phyloP scores from a whole-genome alignment of 2,797 vertebrate species.

The Tiaroga cobitis region DNA sequence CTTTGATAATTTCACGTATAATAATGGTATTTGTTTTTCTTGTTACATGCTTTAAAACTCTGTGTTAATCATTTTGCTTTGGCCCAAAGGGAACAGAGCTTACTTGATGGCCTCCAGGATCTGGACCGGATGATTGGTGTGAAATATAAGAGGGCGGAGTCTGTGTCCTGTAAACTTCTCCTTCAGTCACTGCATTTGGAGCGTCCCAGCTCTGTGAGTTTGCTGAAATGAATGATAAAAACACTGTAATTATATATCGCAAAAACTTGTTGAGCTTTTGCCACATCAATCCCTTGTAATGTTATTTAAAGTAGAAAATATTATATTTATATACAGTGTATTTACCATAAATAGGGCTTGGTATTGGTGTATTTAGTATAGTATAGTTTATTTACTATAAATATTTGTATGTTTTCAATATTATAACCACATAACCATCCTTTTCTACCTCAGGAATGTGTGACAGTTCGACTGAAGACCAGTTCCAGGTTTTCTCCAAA shows the following conservation, averaged over 20 bases:
- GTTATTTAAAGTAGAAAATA: neutral
- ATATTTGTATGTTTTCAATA: neutral
- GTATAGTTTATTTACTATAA: neutral
- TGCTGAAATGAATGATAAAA: neutral
- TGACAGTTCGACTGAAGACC: slow-evolving; percentile 59
- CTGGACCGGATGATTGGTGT: slow-evolving; percentile 79
- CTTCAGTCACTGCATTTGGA: slow-evolving; percentile 72
- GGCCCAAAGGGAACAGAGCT: slow-evolving; percentile 60
- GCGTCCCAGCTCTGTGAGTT: slow-evolving; percentile 68
- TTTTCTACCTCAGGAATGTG: slow-evolving; percentile 65
- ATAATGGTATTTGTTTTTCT: neutral
- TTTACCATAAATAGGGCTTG: neutral
- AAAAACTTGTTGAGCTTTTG: neutral
- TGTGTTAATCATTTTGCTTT: slow-evolving; percentile 43
- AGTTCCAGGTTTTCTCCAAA: slow-evolving; percentile 71
- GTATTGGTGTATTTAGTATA: neutral
- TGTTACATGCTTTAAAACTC: neutral
- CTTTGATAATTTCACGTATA: neutral
- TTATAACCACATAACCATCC: neutral
- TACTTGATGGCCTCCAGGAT: slow-evolving; percentile 78
- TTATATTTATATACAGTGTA: neutral
- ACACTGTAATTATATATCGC: neutral
- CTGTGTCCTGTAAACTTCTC: slow-evolving; percentile 71
- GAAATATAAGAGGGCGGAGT: slow-evolving; percentile 71
- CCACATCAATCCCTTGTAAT: neutral